Evolutionary conservation across 2,113 vertebrate genomes (phyloP).

Genomic region (Acrocephalus arundinaceus): DNA sequence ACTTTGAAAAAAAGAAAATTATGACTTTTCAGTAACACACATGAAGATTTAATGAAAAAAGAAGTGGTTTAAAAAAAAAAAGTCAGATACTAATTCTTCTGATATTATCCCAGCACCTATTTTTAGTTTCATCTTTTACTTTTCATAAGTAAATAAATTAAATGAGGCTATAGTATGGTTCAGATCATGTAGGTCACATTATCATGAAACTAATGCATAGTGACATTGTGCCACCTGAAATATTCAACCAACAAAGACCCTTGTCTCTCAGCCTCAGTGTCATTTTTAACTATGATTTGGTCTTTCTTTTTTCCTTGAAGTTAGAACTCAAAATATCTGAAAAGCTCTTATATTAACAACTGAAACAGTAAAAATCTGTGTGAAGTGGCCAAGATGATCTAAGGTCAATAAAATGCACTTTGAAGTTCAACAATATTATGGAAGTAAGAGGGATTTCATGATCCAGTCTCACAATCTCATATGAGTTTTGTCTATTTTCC

Average conservation of each 20-base stretch:
- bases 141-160: neutral
- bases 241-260: conserved; percentile 36
- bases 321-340: neutral
- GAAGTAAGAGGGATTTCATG: neutral
- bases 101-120: neutral
- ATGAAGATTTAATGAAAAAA: neutral
- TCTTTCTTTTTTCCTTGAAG: neutral
- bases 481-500: neutral
- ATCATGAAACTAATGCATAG: conserved; percentile 33
- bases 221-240: conserved; percentile 69
- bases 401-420: neutral
- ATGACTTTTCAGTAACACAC: neutral
- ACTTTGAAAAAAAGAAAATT: neutral
- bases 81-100: accelerated
- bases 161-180: neutral
- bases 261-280: conserved; percentile 61
- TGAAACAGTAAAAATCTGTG: neutral
- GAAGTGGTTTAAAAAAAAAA: neutral
- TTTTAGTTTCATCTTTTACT: neutral
- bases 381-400: neutral
- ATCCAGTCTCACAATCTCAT: neutral
- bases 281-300: neutral
- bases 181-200: neutral
- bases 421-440: neutral
- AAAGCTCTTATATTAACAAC: neutral